Base-by-base conservation (phyloP, 2,797 vertebrate species). In the Coregonus sp. region DNA sequence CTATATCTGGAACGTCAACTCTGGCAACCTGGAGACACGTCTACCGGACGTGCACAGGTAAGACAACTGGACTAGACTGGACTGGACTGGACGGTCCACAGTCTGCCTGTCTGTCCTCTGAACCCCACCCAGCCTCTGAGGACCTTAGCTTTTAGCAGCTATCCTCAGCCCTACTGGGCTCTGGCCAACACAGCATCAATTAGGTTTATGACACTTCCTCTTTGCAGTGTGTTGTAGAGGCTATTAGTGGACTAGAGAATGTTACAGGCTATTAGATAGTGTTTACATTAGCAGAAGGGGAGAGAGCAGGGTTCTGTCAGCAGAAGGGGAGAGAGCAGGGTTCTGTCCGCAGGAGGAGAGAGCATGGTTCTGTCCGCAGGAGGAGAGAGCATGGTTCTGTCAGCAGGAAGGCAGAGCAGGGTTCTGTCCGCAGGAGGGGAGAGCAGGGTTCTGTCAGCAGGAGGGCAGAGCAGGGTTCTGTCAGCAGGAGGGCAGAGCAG, bases 1-100 rank as follows among this genome's bases (percentile, higher is more conserved):
- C 79, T 97, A 95, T 86, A 89, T 97, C 82, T 98, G 96, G 96
- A 93, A 95, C 5, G 85, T 94, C 1, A 91, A 90, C 70, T 93
- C 86, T 0, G 95, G 94, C n/a, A 86, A 90, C 31, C 88, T 97
- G 88, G 94, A 96, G 90, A 91, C 90, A 2, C 90, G 89, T 18
- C 90, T 97, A 1, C 85, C 81, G 0, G 95, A 94, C 70, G 86
- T 91, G 73, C 96, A 97, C 92, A 93, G 94, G 96, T 97, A 20
- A 20, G 59, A 20, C n/a, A 4, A 56, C 54, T 56, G 5, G 54
- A 56, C 51, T 54, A 12, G 15, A 16, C 51, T 52, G 2, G 31
- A 54, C 15, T 54, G 51, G 9, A 54, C 51, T 54, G 51, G 54
- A 20, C 0, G 18, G 0, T 25, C 20, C 59, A 7, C n/a, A 61